A percentile compares a stretch with the other conserved stretches of the same genome.
These are phyloP conservation scores for Crotalus adamanteus DNA, from an alignment of 2,797 vertebrate species.

Conservation along the genomic window DNA sequence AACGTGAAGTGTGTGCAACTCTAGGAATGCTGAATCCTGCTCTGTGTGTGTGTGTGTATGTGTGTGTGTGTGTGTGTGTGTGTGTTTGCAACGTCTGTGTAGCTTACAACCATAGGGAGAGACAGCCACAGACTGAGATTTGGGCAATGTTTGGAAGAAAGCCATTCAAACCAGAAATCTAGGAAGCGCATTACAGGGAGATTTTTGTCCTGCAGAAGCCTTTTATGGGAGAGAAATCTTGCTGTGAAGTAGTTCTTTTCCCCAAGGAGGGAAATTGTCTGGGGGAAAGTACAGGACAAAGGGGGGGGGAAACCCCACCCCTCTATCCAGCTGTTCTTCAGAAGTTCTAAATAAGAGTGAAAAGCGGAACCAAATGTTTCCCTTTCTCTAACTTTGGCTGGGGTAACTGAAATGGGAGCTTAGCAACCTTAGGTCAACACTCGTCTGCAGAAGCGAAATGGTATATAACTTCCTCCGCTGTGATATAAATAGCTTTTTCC, in stretches of 20 bases:
- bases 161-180: background rate
- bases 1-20: background rate
- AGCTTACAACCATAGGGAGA: background rate
- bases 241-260: background rate
- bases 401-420: background rate
- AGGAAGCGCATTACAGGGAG: background rate
- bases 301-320: background rate
- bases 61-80: too few relatives aligned
- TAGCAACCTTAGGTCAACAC: background rate
- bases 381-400: background rate
- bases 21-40: background rate
- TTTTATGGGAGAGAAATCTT: background rate
- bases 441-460: slow-evolving; percentile 52
- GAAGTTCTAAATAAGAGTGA: background rate
- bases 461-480: slow-evolving; percentile 40
- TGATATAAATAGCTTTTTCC: slow-evolving; percentile 54
- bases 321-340: background rate
- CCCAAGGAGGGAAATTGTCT: background rate
- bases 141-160: background rate
- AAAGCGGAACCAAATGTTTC: background rate
- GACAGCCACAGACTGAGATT: background rate
- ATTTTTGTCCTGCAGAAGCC: background rate
- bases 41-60: too few relatives aligned
- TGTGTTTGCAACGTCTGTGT: background rate
- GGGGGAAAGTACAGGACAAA: too few relatives aligned